These are phyloP conservation scores for Acromyrmex charruanus DNA, from an alignment of 1,140 invertebrate species.

Conservation along the genomic window DNA sequence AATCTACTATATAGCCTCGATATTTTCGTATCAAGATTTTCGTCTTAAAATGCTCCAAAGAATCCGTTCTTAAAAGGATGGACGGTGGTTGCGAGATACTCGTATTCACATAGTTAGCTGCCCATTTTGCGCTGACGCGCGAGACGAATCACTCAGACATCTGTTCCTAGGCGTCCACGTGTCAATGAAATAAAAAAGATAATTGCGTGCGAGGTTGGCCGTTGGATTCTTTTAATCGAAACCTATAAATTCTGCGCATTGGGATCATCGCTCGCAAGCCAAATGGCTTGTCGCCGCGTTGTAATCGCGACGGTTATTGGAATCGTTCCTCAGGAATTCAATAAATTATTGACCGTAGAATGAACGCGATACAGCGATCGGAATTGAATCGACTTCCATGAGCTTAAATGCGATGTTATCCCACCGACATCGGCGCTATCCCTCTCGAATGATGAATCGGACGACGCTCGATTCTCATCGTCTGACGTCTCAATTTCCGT, in stretches of 20 bases:
- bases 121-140: background rate
- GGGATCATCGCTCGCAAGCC: slow-evolving; percentile 36
- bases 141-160: slow-evolving; percentile 51
- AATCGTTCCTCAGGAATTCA: slow-evolving; percentile 51
- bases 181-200: slow-evolving; percentile 55
- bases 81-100: no score
- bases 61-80: no score
- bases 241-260: slow-evolving; percentile 61
- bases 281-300: slow-evolving; percentile 36
- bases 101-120: no score
- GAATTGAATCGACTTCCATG: slow-evolving; percentile 54
- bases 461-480: slow-evolving; percentile 51
- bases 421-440: slow-evolving; percentile 23
- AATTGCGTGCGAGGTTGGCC: background rate
- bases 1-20: no score
- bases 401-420: slow-evolving; percentile 20
- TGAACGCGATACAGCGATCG: slow-evolving; percentile 43
- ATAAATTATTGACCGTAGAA: slow-evolving; percentile 55
- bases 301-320: slow-evolving; percentile 47
- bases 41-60: no score
- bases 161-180: slow-evolving; percentile 18
- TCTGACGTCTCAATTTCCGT: slow-evolving; percentile 64
- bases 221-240: slow-evolving; percentile 59
- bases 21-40: no score
- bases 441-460: slow-evolving; percentile 54